These are phyloP conservation scores for Ips nitidus DNA, from an alignment of 1,140 invertebrate genomes.

Conservation along the genomic window DNA sequence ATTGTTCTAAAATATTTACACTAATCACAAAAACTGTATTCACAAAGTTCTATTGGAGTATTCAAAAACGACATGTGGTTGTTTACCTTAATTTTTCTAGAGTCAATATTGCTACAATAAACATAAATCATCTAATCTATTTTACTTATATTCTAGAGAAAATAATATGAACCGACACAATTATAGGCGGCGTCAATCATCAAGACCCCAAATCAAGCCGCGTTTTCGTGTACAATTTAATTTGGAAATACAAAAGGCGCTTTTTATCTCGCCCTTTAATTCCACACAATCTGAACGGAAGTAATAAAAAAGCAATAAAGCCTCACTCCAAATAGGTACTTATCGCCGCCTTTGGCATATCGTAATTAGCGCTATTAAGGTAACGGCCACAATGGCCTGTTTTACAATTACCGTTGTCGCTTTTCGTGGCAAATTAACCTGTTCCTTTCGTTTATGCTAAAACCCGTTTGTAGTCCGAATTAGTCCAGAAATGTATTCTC, in stretches of 20 bases:
- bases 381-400: background rate
- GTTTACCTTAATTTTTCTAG: too few relatives aligned
- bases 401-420: background rate
- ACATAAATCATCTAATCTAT: too few relatives aligned
- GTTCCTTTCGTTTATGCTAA: too few relatives aligned
- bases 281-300: constrained; percentile 14
- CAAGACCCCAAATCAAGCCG: background rate
- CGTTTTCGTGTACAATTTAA: constrained; percentile 27
- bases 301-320: constrained; percentile 25
- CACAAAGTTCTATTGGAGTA: too few relatives aligned
- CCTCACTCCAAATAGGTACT: background rate
- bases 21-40: too few relatives aligned
- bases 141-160: too few relatives aligned
- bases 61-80: too few relatives aligned
- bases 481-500: too few relatives aligned
- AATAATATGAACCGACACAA: too few relatives aligned
- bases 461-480: too few relatives aligned
- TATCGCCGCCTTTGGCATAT: constrained; percentile 4
- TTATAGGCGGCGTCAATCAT: constrained; percentile 2
- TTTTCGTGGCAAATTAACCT: background rate
- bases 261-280: constrained; percentile 12
- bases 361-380: background rate
- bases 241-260: constrained; percentile 14
- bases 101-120: too few relatives aligned
- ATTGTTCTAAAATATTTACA: too few relatives aligned